Evolutionary conservation across 2,797 vertebrate species (phyloP), one percentile per base, ranked within the genome.

Genomic region (Masticophis lateralis): DNA sequence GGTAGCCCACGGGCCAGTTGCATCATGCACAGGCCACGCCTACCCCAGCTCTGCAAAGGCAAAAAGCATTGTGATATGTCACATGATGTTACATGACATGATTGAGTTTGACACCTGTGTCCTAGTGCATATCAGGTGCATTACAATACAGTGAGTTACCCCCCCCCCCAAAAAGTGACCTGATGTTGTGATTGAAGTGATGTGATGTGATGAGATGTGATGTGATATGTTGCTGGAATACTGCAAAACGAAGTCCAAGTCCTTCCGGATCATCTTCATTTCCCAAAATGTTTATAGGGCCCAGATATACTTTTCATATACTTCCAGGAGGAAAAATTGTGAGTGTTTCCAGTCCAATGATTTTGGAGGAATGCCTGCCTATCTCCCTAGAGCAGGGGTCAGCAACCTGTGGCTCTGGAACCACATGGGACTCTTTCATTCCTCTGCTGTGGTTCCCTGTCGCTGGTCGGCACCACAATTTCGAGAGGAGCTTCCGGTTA

Each of bases 291-390:
- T 79, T 79, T 43, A 43, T 79, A 43, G 18, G 32, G 32, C 32
- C 37, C 16, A 79, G 18, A 43, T 79, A 79, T 3, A 22, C 18
- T 43, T 43, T 79, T 18, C 32, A 79, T 18, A 79, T 22, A 79
- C 9, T 43, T 79, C 9, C 3, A 20, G 32, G 69, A 32, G 66
- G 0, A 0, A 2, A 3, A 1, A 43, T 3, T 43, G 16, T 0
- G 32, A 43, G 18, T 43, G 37, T 43, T 79, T 43, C 69, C 69
- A 79, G 18, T 69, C n/a, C 66, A 69, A 32, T 69, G 66, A 8
- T 79, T 43, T 79, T 79, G 32, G 69, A 79, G 18, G 32, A 43
- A 22, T 43, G 32, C 32, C 13, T 69, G 63, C 66, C 18, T 79
- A 43, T 8, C 69, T 79, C 32, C 32, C 32, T 79, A 22, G 69